Base-by-base conservation (phyloP, 2,888 invertebrate species). In the Oligia latruncula region DNA sequence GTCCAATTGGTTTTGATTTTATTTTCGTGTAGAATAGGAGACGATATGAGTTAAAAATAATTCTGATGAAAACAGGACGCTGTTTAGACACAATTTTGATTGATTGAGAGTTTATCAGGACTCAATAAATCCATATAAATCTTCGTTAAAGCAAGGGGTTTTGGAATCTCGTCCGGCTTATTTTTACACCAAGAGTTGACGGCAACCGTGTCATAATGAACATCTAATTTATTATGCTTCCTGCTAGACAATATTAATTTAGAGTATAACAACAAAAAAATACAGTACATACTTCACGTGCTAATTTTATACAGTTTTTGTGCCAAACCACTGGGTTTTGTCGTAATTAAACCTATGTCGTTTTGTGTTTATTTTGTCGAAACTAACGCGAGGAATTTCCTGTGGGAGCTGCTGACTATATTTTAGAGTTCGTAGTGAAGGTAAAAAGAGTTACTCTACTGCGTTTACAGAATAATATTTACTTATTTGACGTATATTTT, bases 281-380 rank as follows among this genome's bases (percentile, higher is more conserved):
- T 13, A 43, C 60, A 60, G 29, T 20, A 17, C 43, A 29, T 73
- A 73, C 74, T 74, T 73, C 77, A 70, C 64, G 70, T 67, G 86
- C 74, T 84, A 86, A 82, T 83, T 86, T 72, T n/a, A 77, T 83
- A 78, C 77, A 84, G 68, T 89, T 86, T 88, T 86, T 89, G 76
- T 78, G 74, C 80, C 82, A 79, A 81, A 79, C 82, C 87, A 75
- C 79, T 79, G 80, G 80, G 82, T 85, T 81, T 73, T 64, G 77
- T 87, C 83, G 88, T 90, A 87, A 90, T 87, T 89, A 89, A 85
- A 85, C 78, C 78, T 77, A 82, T 78, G 76, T 85, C 52, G 81
- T 87, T 79, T 87, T 81, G 81, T 74, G 67, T 88, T 82, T 88
- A 82, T 89, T 88, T 88, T 82, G 81, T 64, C 77, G 49, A 89